Percentiles rank a stretch among this genome's conserved stretches.
These are phyloP conservation scores for Myopa tessellatipennis DNA, from an alignment of 2,888 invertebrate species.

Conservation along the genomic window DNA sequence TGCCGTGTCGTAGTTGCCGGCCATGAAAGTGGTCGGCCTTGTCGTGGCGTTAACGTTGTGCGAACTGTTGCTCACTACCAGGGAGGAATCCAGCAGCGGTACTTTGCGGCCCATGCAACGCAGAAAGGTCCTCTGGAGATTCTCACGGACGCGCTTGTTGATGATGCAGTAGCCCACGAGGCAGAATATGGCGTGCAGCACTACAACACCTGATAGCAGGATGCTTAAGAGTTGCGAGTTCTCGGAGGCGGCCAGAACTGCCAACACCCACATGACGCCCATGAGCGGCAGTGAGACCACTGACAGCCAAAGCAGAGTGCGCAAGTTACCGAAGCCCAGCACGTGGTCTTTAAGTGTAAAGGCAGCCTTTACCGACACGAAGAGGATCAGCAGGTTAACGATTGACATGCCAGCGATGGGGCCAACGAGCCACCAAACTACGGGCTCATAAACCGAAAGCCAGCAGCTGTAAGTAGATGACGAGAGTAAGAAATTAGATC, in stretches of 20 bases:
- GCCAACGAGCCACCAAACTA: conserved; percentile 95
- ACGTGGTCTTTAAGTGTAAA: conserved; percentile 92
- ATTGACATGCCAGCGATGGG: conserved; percentile 85
- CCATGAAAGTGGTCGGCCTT: conserved; percentile 63
- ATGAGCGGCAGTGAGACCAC: conserved; percentile 87
- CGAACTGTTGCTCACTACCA: conserved; percentile 80
- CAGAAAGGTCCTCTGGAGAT: conserved; percentile 72
- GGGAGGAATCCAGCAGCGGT: conserved; percentile 80
- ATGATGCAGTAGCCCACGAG: conserved; percentile 88
- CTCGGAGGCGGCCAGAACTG: conserved; percentile 82
- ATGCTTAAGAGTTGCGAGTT: conserved; percentile 79
- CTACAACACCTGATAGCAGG: conserved; percentile 80
- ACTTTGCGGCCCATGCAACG: conserved; percentile 85
- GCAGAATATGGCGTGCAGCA: conserved; percentile 85
- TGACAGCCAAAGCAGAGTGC: conserved; percentile 88
- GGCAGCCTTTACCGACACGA: conserved; percentile 89
- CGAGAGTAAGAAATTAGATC: neutral
- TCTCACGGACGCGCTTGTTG: conserved; percentile 85
- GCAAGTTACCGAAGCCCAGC: conserved; percentile 84
- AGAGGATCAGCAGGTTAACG: conserved; percentile 82
- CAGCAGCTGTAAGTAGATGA: conserved; percentile 80
- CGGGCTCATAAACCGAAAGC: conserved; percentile 92
- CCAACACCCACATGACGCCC: conserved; percentile 88
- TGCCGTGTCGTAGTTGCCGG: conserved; percentile 71
- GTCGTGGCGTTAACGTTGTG: conserved; percentile 76